Evolutionary conservation across 23 tunicate genomes (phyloP), one percentile per base, ranked within the genome.

Genomic region (Corella eumyota): DNA sequence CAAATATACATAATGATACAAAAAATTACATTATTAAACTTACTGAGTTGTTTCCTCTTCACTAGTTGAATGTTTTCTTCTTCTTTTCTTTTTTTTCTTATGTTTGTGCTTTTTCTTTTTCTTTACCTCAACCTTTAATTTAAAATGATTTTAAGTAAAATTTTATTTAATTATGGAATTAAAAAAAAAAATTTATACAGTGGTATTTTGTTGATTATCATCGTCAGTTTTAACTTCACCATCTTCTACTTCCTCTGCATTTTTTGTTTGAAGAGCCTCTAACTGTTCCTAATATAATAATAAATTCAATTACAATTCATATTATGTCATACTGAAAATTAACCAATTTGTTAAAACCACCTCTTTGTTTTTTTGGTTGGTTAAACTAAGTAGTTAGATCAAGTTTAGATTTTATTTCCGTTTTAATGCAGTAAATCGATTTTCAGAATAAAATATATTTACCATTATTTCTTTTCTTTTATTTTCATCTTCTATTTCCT

Each of bases 141-240:
- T 23, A 26, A 19, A 58, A 7, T 19, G 36, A 58, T 6, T 25
- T 58, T 58, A 6, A 58, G 4, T 25, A 58, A 58, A 53, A 40
- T 11, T 40, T 27, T 7, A 51, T 7, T 51, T 19, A 51, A 6
- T 51, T 5, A 6, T 11, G 23, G 23, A 19, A 19, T 9, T 6
- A n/a, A n/a, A n/a, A 62, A 62, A 28, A 28, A 17, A 58, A 25
- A 73, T 67, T 20, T 67, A 67, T 2, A 62, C 67, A 35, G 36
- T 61, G 58, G 77, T 55, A 4, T 58, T 35, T n/a, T 64, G 65
- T 30, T 75, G 66, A 32, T 45, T 32, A 25, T 59, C 93, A 34
- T 70, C 76, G 45, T 74, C 95, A 46, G 78, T 69, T 48, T 81
- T 66, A 25, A 85, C 81, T 61, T 85, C 95, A 3, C 95, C 95